Evolutionary conservation across 2,113 vertebrate genomes (phyloP).

Genomic region (Hucho hucho): DNA sequence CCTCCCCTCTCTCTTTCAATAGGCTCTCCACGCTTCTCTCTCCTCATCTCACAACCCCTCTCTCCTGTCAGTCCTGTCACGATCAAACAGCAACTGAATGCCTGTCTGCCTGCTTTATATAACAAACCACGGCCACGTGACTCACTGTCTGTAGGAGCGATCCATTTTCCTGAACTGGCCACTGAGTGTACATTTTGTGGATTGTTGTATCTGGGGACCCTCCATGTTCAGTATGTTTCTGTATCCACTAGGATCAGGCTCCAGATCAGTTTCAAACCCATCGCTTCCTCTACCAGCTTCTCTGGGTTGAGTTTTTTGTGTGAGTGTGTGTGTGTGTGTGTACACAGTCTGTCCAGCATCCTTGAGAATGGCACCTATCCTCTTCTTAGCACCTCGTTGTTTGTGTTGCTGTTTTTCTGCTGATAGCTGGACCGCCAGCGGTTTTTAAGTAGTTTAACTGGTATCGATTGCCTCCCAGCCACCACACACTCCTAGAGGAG

Average conservation of each 20-base stretch:
- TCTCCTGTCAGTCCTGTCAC: slow-evolving; percentile 7
- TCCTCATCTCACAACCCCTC: not conserved
- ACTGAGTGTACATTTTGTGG: too few species aligned
- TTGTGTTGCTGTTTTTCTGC: slow-evolving; percentile 54
- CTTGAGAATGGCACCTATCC: slow-evolving; percentile 44
- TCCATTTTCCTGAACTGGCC: too few species aligned
- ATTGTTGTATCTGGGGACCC: not conserved
- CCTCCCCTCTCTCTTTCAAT: too few species aligned
- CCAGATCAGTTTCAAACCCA: too few species aligned
- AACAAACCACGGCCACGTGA: too few species aligned
- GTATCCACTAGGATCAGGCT: too few species aligned
- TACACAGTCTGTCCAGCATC: slow-evolving; percentile 29
- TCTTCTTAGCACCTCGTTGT: slow-evolving; percentile 43
- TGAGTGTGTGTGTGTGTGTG: too few species aligned
- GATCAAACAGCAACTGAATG: not conserved
- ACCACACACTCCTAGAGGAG: slow-evolving; percentile 26
- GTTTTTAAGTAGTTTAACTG: slow-evolving; percentile 61
- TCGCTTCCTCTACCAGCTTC: slow-evolving; percentile 54
- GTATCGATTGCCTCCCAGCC: not conserved
- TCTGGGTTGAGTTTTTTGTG: slow-evolving; percentile 55
- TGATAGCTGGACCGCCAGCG: slow-evolving; percentile 51
- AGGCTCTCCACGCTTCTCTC: too few species aligned
- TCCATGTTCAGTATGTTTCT: not conserved
- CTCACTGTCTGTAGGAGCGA: too few species aligned
- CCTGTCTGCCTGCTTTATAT: too few species aligned